phyloP scores from a whole-genome alignment of 1,140 invertebrate species.

The Andricus grossulariae region DNA sequence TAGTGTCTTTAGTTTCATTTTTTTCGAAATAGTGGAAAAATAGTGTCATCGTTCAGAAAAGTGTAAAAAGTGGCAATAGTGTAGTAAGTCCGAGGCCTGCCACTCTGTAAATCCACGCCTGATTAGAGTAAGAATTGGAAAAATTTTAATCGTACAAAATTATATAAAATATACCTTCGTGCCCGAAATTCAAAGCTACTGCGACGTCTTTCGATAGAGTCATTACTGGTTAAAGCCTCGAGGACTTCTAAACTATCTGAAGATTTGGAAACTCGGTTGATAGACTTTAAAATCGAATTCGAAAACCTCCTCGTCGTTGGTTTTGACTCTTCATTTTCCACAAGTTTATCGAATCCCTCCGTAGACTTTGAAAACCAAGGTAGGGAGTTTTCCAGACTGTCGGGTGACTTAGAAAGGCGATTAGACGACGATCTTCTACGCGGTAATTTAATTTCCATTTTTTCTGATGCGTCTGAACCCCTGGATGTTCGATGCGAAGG shows the following conservation, averaged over 20 bases:
- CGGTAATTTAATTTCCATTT: slow-evolving; percentile 58
- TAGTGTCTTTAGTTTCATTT: no score
- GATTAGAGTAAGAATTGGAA: no score
- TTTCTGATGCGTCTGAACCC: slow-evolving; percentile 60
- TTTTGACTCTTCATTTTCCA: slow-evolving; percentile 57
- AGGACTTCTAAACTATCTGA: slow-evolving; percentile 68
- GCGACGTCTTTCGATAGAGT: slow-evolving; percentile 65
- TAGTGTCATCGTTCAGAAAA: no score
- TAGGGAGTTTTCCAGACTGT: slow-evolving; percentile 63
- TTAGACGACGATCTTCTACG: slow-evolving; percentile 58
- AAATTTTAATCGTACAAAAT: no score
- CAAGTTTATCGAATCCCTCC: slow-evolving; percentile 63
- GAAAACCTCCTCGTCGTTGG: slow-evolving; percentile 55
- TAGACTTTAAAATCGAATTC: slow-evolving; percentile 60
- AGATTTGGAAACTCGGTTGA: slow-evolving; percentile 65
- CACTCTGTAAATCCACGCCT: no score
- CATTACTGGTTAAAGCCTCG: slow-evolving; percentile 60
- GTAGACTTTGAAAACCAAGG: slow-evolving; percentile 66
- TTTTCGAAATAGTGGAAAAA: no score
- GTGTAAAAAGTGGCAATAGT: no score
- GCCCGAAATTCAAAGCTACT: slow-evolving; percentile 64
- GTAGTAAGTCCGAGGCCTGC: no score
- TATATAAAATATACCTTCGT: slow-evolving; percentile 32
- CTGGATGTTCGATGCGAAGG: slow-evolving; percentile 58
- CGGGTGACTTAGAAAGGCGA: slow-evolving; percentile 65